Percentiles rank a stretch among this genome's conserved stretches.
Evolutionary conservation across 2,113 vertebrate genomes (phyloP).

Genomic region (Ascaphus truei): DNA sequence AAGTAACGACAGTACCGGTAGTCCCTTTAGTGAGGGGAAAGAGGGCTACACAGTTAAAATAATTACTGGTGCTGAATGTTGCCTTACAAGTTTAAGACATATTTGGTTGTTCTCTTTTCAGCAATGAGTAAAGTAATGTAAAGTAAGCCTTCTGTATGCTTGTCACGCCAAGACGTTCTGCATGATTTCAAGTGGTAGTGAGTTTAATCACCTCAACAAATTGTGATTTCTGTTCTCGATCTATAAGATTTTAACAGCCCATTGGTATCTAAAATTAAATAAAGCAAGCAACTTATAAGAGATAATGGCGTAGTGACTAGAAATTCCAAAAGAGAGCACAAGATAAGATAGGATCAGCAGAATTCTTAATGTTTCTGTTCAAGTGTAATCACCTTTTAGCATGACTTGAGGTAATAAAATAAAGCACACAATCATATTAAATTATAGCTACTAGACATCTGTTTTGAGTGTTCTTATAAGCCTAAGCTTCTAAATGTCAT

Average conservation of each 20-base stretch:
- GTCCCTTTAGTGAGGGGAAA: too few species aligned
- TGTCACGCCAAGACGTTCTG: background rate
- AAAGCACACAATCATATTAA: constrained; percentile 16
- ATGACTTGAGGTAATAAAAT: constrained; percentile 23
- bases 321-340: background rate
- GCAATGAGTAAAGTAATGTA: too few species aligned
- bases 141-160: background rate
- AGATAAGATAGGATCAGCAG: background rate
- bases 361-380: background rate
- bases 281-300: background rate
- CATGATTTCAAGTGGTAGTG: background rate
- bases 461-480: constrained; percentile 26
- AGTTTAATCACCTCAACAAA: background rate
- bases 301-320: background rate
- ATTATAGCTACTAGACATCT: constrained; percentile 24
- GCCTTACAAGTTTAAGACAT: too few species aligned
- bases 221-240: background rate
- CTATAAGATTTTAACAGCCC: background rate
- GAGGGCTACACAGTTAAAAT: too few species aligned
- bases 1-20: too few species aligned
- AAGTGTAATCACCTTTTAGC: constrained; percentile 12
- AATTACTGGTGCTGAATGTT: too few species aligned
- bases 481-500: constrained; percentile 26
- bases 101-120: too few species aligned
- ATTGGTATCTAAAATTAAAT: background rate